Evolutionary conservation across 2,797 vertebrate genomes (phyloP).

Genomic region (Triplophysa bombifrons): DNA sequence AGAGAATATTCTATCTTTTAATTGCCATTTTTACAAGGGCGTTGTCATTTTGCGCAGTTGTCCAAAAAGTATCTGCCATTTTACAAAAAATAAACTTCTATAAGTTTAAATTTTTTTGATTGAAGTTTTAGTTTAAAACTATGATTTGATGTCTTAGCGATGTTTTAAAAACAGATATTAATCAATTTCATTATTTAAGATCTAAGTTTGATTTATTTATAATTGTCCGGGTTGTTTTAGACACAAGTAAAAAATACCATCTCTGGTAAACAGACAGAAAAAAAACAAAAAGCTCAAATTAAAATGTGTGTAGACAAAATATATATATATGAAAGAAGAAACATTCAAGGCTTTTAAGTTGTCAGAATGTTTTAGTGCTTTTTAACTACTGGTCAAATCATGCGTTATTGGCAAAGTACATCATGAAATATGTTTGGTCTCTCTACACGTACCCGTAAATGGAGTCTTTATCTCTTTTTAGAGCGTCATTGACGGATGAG

Average conservation of each 20-base stretch:
- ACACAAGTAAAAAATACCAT: not conserved
- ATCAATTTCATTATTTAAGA: not conserved
- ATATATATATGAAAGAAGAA: conserved; percentile 2
- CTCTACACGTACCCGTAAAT: conserved; percentile 94
- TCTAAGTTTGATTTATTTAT: not conserved
- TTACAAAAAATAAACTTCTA: not conserved
- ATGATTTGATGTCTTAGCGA: not conserved
- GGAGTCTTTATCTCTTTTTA: conserved; percentile 99
- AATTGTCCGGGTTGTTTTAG: not conserved
- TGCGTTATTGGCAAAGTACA: conserved; percentile 25
- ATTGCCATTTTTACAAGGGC: not conserved
- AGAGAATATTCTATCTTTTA: no score
- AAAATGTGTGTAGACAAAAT: not conserved
- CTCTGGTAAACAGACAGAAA: not conserved
- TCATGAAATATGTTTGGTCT: conserved; percentile 58
- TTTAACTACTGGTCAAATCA: conserved; percentile 33
- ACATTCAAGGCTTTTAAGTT: conserved; percentile 1
- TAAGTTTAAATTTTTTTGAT: not conserved
- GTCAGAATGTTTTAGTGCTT: conserved; percentile 8
- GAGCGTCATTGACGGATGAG: conserved; percentile 97
- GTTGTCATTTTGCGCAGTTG: not conserved
- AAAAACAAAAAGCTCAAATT: not conserved
- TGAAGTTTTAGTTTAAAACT: not conserved
- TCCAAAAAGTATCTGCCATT: not conserved
- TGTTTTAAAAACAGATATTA: not conserved